These are phyloP conservation scores for Eremobia ochroleuca DNA, from an alignment of 2,888 invertebrate species.

Conservation along the genomic window DNA sequence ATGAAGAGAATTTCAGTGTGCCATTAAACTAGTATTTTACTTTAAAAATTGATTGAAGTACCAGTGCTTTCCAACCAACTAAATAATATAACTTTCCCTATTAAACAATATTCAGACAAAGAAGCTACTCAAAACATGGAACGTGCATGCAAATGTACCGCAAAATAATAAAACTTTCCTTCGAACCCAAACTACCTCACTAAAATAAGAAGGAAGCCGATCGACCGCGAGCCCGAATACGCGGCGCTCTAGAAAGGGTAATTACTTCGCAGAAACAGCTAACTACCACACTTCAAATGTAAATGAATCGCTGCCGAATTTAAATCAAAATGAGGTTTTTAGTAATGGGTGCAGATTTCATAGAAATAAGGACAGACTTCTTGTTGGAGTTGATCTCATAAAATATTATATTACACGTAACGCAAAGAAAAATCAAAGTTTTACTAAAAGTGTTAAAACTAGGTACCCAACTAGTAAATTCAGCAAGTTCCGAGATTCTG, in stretches of 20 bases:
- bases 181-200: neutral
- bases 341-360: neutral
- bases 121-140: neutral
- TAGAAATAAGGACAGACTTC: neutral
- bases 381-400: constrained; percentile 7
- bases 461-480: neutral
- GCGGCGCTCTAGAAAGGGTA: constrained; percentile 30
- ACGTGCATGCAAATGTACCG: neutral
- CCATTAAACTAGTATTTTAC: neutral
- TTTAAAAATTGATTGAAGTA: neutral
- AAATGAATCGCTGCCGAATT: constrained; percentile 43
- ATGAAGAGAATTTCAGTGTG: neutral
- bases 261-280: constrained; percentile 41
- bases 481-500: neutral
- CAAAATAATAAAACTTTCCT: constrained; percentile 8
- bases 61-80: neutral
- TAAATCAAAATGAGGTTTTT: constrained; percentile 17
- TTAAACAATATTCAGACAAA: neutral
- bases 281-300: constrained; percentile 47
- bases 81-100: neutral
- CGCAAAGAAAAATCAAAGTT: neutral
- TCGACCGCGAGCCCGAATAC: constrained; percentile 16
- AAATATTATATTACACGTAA: neutral
- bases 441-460: no score
- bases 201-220: constrained; percentile 31